A percentile compares a stretch with the other conserved stretches of the same genome.
Evolutionary conservation across 35 echinoderm and acorn worm genomes (phyloP).

Genomic region (Apostichopus californicus): DNA sequence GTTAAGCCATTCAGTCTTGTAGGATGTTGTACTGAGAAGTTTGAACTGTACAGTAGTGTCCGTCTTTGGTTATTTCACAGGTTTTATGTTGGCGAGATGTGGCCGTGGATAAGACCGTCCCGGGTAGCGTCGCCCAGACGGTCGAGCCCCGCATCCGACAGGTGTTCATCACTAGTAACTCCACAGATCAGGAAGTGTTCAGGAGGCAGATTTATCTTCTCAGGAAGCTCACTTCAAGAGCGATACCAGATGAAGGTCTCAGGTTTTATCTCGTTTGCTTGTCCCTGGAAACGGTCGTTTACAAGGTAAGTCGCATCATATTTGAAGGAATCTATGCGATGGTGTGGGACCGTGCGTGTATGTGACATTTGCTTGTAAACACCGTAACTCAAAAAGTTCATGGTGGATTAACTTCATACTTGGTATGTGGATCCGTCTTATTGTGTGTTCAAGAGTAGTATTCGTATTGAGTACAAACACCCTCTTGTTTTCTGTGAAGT

Average conservation of each 20-base stretch:
- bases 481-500: no score
- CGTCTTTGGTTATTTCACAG: constrained; percentile 19
- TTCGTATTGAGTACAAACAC: no score
- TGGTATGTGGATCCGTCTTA: no score
- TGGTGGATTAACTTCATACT: no score
- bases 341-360: no score
- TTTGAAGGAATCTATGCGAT: no score
- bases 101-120: constrained; percentile 50
- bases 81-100: constrained; percentile 84
- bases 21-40: no score
- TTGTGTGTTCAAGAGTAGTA: no score
- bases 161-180: constrained; percentile 81
- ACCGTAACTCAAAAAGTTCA: no score
- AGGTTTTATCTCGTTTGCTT: constrained; percentile 76
- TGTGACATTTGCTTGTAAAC: no score
- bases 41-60: no score
- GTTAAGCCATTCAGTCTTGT: no score
- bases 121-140: constrained; percentile 62
- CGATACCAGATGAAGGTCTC: constrained; percentile 62
- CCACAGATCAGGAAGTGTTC: constrained; percentile 59
- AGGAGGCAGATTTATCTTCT: constrained; percentile 85
- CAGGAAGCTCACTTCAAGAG: constrained; percentile 81
- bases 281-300: constrained; percentile 86
- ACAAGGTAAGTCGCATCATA: constrained; percentile 72
- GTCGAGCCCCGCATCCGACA: constrained; percentile 83